Base-by-base conservation (phyloP, 2,888 invertebrate species). In the Pristionchus entomophagus region DNA sequence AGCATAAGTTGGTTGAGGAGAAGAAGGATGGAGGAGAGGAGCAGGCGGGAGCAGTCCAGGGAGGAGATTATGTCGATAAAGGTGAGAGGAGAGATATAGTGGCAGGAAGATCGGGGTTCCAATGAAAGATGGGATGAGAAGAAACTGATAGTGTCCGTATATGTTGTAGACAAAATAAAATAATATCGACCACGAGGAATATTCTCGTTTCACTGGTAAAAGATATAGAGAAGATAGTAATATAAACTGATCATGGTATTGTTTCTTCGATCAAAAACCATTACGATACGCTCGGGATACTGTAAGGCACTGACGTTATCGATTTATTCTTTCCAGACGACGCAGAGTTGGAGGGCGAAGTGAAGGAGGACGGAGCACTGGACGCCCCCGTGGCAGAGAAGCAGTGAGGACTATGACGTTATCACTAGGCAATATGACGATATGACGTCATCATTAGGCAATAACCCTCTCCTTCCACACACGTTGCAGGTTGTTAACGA, bases 1-100 rank as follows among this genome's bases (percentile, higher is more conserved):
- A 69, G 41, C 69, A 69, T 19, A 69, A 69, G 41, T 69, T 69
- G 22, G 69, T 69, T 38, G 69, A 38, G 32, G 69, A 81, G 81
- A 56, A 53, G 81, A 56, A 56, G 56, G 41, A 81, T 2, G 56
- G 38, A 32, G 32, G 32, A 29, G 81, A 35, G 53, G 56, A 81
- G 51, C 81, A 78, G 1, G 69, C 78, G 1, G 35, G 53, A 38
- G 62, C 83, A 17, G 83, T 83, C 6, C 83, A 83, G 29, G 83
- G 83, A 83, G 83, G 83, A 49, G 83, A 83, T 22, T 83, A 83
- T 35, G 62, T 83, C 12, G 83, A 83, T 62, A 83, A 83, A 19
- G 83, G 83, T 83, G 38, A 41, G 69, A 56, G 56, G 56, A 56
- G 56, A 22, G n/a, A 56, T 49, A 49, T 6, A 45, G 45, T 6